A percentile compares a stretch with the other conserved stretches of the same genome.
phyloP scores from a whole-genome alignment of 2,797 vertebrate genomes.

The Chromis chromis region DNA sequence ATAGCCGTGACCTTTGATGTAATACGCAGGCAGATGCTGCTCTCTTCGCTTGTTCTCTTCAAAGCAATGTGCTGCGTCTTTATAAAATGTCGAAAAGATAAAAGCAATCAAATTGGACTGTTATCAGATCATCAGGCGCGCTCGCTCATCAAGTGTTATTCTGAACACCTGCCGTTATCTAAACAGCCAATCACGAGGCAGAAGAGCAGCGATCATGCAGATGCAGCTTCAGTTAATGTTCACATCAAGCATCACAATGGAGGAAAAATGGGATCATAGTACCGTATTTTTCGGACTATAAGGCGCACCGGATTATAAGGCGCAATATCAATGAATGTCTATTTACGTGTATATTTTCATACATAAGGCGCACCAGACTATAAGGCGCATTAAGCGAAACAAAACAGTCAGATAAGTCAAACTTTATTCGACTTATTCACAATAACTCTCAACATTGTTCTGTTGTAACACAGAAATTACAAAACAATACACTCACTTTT shows the following conservation, averaged over 20 bases:
- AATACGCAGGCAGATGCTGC: conserved; percentile 33
- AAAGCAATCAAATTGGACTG: background rate
- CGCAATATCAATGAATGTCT: no score
- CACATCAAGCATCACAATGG: background rate
- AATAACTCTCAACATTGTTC: no score
- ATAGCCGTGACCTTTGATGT: conserved; percentile 35
- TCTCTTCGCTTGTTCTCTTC: conserved; percentile 14
- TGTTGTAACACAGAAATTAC: no score
- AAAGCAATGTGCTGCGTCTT: background rate
- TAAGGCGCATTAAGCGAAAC: no score
- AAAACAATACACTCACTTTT: no score
- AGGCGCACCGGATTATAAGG: no score
- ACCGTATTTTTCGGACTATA: no score
- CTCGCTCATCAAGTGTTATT: background rate
- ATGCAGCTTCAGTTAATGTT: background rate
- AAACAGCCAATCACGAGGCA: background rate
- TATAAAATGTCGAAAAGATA: background rate
- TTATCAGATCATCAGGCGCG: background rate
- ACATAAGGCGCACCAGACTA: no score
- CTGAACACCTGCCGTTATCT: background rate
- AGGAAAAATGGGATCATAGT: background rate
- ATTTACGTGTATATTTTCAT: no score
- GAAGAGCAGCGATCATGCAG: background rate
- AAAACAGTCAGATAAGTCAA: no score
- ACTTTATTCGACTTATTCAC: no score